Conservation (phyloP, 2,797 vertebrate species). For the Bovichtus diacanthus region DNA sequence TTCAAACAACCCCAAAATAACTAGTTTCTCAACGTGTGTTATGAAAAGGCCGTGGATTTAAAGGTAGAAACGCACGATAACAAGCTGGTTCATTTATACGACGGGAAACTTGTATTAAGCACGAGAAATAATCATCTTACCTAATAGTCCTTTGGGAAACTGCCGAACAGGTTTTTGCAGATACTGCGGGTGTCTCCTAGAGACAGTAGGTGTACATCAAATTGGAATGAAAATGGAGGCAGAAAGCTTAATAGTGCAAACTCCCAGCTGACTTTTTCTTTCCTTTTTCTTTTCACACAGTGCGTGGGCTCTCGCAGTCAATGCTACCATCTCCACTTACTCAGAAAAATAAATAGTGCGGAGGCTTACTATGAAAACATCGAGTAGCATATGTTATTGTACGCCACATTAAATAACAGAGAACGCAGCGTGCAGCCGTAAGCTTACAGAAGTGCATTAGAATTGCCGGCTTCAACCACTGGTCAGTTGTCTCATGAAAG, state of each 20-base stretch:
- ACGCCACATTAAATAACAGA: neutral
- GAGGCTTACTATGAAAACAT: slow-evolving; percentile 1
- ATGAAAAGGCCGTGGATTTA: neutral
- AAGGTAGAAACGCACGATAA: neutral
- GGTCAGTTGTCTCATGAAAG: neutral
- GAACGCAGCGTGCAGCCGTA: neutral
- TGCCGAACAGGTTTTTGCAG: neutral
- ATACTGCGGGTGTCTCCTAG: neutral
- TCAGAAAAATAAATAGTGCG: neutral
- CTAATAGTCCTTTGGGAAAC: neutral
- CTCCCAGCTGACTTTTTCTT: slow-evolving; percentile 1
- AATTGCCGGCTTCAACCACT: neutral
- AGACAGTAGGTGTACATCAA: neutral
- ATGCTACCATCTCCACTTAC: neutral
- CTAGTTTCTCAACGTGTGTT: neutral
- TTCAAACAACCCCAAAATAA: neutral
- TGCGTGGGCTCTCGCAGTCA: neutral
- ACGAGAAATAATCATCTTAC: neutral
- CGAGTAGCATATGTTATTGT: neutral
- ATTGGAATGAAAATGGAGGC: neutral
- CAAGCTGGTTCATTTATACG: neutral
- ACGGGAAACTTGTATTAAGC: neutral
- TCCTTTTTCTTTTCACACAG: no score
- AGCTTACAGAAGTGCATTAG: neutral
- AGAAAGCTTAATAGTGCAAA: neutral